A percentile compares a stretch with the other conserved stretches of the same genome.
phyloP scores from a whole-genome alignment of 1,140 invertebrate species.

The Chironomus striatipennis region DNA sequence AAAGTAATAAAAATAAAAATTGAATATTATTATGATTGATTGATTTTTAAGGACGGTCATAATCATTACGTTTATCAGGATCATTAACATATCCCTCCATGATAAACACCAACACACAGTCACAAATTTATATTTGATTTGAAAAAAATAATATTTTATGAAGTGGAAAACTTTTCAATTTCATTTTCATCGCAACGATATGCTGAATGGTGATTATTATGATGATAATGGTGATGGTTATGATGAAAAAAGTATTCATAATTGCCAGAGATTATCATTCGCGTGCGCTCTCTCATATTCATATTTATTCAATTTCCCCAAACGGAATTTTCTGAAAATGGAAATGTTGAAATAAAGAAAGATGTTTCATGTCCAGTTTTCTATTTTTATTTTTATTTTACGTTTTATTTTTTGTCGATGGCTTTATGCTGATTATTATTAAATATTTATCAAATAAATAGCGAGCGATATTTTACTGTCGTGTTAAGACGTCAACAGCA shows the following conservation, averaged over 20 bases:
- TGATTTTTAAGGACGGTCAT: conserved; percentile 16
- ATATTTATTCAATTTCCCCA: too few relatives aligned
- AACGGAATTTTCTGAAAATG: too few relatives aligned
- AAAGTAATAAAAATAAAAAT: neutral
- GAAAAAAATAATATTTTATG: conserved; percentile 2
- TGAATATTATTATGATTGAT: conserved; percentile 22
- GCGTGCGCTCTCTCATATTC: too few relatives aligned
- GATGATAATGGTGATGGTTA: neutral
- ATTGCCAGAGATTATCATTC: neutral
- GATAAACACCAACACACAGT: neutral
- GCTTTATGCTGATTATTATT: too few relatives aligned
- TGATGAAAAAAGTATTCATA: neutral
- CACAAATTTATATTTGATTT: neutral
- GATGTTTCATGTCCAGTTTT: too few relatives aligned
- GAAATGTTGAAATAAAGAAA: too few relatives aligned
- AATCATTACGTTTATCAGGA: neutral
- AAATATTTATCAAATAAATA: too few relatives aligned
- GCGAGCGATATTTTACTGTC: too few relatives aligned
- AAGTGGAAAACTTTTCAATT: conserved; percentile 18
- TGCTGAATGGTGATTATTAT: neutral
- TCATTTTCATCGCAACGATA: neutral
- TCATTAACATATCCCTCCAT: too few relatives aligned
- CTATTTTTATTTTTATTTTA: too few relatives aligned
- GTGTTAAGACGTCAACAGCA: too few relatives aligned
- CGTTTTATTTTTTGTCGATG: too few relatives aligned